Base-by-base conservation (phyloP, 2,113 vertebrate genomes). In the Delphinus delphis region DNA sequence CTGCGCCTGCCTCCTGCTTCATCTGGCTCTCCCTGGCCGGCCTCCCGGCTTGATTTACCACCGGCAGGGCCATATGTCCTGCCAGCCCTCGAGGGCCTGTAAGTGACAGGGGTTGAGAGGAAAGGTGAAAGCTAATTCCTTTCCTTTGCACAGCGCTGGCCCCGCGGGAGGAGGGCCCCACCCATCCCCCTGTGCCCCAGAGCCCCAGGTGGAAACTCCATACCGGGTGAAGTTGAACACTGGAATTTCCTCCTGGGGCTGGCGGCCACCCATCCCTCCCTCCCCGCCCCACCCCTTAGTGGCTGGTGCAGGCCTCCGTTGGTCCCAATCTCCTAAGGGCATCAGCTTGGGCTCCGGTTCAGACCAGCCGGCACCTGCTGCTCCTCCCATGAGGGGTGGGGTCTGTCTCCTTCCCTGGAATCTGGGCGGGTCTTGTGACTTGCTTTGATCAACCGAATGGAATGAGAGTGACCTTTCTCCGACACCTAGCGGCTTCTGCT, bases 1-100 rank as follows among this genome's bases (percentile, higher is more conserved):
- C 10, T 21, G 50, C 63, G 79, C n/a, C 63, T 94, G 41, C 97
- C 53, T 55, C 36, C 93, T 53, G 63, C 70, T 97, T 97, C 97
- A 96, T 97, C 97, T 98, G 98, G 92, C 70, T 62, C 41, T 96
- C 70, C 25, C 86, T 96, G 96, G 97, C 96, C 88, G 73, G 47
- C 70, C 68, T 93, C 96, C 96, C 11, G 0, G 89, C 63, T 79
- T 70, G 20, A 92, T 91, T 82, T 83, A 63, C 70, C 85, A 20
- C 60, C 4, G 21, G 55, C 71, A 60, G 55, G 81, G 95, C 96
- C 94, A 50, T 84, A 74, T 96, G 95, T 94, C 94, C 91, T 76
- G 63, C 50, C 88, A 36, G 84, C 53, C 92, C 70, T 41, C 62
- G 63, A 67, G 21, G 82, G 70, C 50, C 63, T 25, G 14, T 1